Evolutionary conservation across 1,140 invertebrate species (phyloP), one percentile per base, ranked within the genome.

Genomic region (Cepaea nemoralis): DNA sequence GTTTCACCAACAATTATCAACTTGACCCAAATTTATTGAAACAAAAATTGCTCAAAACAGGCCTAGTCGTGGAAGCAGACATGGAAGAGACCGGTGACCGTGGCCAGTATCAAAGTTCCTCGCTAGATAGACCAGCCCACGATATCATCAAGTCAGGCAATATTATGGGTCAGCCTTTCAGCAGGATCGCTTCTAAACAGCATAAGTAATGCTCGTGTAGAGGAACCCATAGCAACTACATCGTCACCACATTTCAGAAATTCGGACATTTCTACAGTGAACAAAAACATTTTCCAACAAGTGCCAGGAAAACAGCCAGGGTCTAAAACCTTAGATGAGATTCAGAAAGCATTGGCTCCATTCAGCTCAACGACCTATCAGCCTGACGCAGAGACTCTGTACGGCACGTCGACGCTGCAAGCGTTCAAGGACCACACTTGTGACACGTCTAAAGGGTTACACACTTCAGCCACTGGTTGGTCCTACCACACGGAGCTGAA

Each of bases 31-130:
- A 85, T 55, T 71, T 89, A 19, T 82, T 90, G 31, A 87, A 85
- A 59, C 83, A 89, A 40, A 90, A 87, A 70, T 78, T 90, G 31
- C 78, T 89, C 40, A 84, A 77, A n/a, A 90, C 89, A 16, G 89
- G 89, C 22, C 67, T 90, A 33, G 89, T 84, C 1, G 82, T 85
- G 66, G 83, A 85, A 14, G 66, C 76, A 35, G 83, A 83, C 33
- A 79, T 77, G 27, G 84, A 83, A 67, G 82, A 85, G 45, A n/a
- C 59, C 6, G 19, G 27, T 31, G 27, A 31, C 27, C 2, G n/a
- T 3, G 6, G 6, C n/a, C 16, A 63, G 27, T 55, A 55, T 55
- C 50, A 55, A 55, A 55, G 50, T 55, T 27, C n/a, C 27, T 27
- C 5, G 6, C n/a, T 31, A 10, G 1, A 16, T 3, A 2, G 0